Conservation (phyloP, 2,888 invertebrate genomes). For the Drosophila anceps region DNA sequence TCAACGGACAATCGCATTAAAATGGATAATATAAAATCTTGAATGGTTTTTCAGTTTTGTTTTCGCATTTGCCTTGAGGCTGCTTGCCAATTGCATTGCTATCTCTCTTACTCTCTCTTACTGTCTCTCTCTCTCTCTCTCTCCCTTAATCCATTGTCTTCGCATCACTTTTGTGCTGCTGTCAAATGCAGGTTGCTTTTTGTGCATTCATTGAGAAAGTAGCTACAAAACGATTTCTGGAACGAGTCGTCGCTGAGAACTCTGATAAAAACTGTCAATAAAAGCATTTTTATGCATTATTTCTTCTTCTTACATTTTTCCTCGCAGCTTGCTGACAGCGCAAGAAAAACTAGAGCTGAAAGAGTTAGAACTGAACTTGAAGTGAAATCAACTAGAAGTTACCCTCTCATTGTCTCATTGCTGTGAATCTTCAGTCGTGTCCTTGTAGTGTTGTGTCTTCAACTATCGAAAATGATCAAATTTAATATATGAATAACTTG, state of each 20-base stretch:
- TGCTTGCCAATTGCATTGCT: slow-evolving; percentile 52
- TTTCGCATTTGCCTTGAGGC: slow-evolving; percentile 36
- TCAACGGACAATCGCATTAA: slow-evolving; percentile 67
- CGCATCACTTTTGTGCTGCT: slow-evolving; percentile 38
- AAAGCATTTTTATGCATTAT: slow-evolving; percentile 72
- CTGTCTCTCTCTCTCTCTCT: slow-evolving; percentile 6
- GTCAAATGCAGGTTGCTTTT: slow-evolving; percentile 59
- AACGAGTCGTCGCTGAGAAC: slow-evolving; percentile 20
- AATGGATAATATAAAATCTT: slow-evolving; percentile 33
- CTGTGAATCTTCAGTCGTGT: too few species aligned
- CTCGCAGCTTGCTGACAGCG: slow-evolving; percentile 25
- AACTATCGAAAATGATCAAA: too few species aligned
- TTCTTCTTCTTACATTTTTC: slow-evolving; percentile 58
- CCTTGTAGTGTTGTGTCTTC: too few species aligned
- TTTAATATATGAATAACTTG: too few species aligned
- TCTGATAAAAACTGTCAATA: slow-evolving; percentile 68
- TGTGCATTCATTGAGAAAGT: slow-evolving; percentile 50
- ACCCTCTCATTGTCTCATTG: neutral
- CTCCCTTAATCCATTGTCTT: slow-evolving; percentile 58
- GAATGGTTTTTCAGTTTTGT: slow-evolving; percentile 7
- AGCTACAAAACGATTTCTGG: slow-evolving; percentile 35
- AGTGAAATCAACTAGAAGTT: neutral
- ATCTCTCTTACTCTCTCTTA: neutral
- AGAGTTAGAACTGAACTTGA: neutral
- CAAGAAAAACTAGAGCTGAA: slow-evolving; percentile 3